Evolutionary conservation across 2,113 vertebrate species (phyloP).

Genomic region (Hucho hucho): DNA sequence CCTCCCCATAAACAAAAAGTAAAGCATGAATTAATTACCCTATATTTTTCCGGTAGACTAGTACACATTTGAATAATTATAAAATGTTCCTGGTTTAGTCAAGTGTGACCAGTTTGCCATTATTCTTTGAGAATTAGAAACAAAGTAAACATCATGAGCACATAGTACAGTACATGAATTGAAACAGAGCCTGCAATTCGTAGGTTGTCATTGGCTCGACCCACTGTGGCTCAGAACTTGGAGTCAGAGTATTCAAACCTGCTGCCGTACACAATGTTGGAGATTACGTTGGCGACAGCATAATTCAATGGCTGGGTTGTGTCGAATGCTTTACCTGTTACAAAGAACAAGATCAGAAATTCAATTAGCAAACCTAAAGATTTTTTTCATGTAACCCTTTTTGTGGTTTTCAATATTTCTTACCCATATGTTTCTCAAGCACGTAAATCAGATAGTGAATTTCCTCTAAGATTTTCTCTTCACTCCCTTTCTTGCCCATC

Average conservation of each 20-base stretch:
- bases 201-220: neutral
- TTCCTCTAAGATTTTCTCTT: neutral
- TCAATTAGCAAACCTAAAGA: neutral
- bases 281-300: conserved; percentile 41
- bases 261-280: conserved; percentile 29
- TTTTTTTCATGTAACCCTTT: neutral
- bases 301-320: conserved; percentile 10
- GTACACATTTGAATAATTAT: neutral
- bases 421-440: conserved; percentile 60
- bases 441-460: conserved; percentile 52
- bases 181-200: neutral
- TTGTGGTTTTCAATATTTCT: neutral
- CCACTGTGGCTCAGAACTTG: conserved; percentile 11
- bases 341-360: neutral
- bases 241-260: conserved; percentile 43
- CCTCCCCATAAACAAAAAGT: no score
- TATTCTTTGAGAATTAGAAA: conserved; percentile 32
- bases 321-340: conserved; percentile 29
- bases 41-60: no score
- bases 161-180: conserved; percentile 11
- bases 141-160: neutral
- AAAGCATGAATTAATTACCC: no score
- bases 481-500: no score
- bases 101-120: neutral
- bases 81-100: neutral